A percentile compares a stretch with the other conserved stretches of the same genome.
phyloP scores from a whole-genome alignment of 2,888 invertebrate species.

The Amphiduros pacificus region DNA sequence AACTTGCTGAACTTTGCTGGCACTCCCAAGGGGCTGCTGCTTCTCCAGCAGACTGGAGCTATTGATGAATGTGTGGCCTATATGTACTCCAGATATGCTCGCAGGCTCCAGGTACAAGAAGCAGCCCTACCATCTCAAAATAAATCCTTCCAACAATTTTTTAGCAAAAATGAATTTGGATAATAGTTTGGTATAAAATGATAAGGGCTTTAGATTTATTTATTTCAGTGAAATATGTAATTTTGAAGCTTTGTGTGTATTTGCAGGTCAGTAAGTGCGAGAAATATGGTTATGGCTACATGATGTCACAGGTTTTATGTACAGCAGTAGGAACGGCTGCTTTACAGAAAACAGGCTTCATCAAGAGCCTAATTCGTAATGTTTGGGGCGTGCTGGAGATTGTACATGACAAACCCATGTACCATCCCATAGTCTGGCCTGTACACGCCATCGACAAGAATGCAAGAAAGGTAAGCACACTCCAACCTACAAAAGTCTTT shows the following conservation, averaged over 20 bases:
- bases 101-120: constrained; percentile 58
- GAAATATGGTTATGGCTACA: constrained; percentile 59
- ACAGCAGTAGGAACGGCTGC: constrained; percentile 54
- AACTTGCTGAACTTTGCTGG: constrained; percentile 57
- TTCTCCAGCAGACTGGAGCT: constrained; percentile 54
- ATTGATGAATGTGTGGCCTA: constrained; percentile 55
- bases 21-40: constrained; percentile 56
- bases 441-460: constrained; percentile 51
- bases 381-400: constrained; percentile 55
- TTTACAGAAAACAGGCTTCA: constrained; percentile 44
- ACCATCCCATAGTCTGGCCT: constrained; percentile 52
- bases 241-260: not conserved
- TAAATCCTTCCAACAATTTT: too few species aligned
- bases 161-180: too few species aligned
- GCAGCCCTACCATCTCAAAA: too few species aligned
- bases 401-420: constrained; percentile 46
- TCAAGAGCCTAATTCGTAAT: constrained; percentile 45
- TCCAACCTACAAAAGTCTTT: too few species aligned
- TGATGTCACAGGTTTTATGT: constrained; percentile 57
- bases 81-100: constrained; percentile 52
- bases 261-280: constrained; percentile 58
- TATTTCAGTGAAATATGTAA: too few species aligned
- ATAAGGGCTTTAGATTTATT: too few species aligned
- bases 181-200: too few species aligned
- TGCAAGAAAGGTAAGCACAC: constrained; percentile 52